Evolutionary conservation across 2,888 invertebrate genomes (phyloP).

Genomic region (Nymphalis c-album): DNA sequence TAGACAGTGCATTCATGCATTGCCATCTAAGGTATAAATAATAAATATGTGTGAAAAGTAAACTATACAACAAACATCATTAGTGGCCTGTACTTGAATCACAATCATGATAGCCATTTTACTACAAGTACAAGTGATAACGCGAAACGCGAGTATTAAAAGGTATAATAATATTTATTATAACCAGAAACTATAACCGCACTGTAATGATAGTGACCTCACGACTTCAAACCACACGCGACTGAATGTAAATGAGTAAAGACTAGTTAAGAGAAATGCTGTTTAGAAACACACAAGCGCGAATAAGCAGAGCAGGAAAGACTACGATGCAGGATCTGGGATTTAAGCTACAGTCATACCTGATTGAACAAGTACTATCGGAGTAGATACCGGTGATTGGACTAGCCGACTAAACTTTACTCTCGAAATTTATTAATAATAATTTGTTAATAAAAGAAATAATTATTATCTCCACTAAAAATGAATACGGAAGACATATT

Average conservation of each 20-base stretch:
- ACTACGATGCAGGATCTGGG: neutral
- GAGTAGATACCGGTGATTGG: too few relatives aligned
- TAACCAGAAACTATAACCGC: constrained; percentile 10
- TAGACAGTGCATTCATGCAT: too few relatives aligned
- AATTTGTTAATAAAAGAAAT: too few relatives aligned
- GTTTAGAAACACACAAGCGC: constrained; percentile 10
- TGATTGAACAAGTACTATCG: too few relatives aligned
- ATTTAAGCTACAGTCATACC: neutral
- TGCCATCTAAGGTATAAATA: too few relatives aligned
- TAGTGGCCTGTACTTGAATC: too few relatives aligned
- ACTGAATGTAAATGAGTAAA: constrained; percentile 27
- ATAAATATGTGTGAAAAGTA: too few relatives aligned
- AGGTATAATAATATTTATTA: constrained; percentile 19
- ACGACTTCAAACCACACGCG: constrained; percentile 27
- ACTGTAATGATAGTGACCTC: constrained; percentile 20
- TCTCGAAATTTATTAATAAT: too few relatives aligned
- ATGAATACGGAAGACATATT: too few relatives aligned
- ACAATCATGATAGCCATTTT: neutral
- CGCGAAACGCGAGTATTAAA: neutral
- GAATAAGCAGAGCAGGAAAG: neutral
- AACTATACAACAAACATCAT: too few relatives aligned
- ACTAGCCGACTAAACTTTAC: too few relatives aligned
- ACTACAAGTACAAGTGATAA: neutral
- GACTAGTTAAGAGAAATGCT: constrained; percentile 29
- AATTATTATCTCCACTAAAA: too few relatives aligned